Base-by-base conservation (phyloP, 1,140 invertebrate species). In the Latrodectus geometricus region DNA sequence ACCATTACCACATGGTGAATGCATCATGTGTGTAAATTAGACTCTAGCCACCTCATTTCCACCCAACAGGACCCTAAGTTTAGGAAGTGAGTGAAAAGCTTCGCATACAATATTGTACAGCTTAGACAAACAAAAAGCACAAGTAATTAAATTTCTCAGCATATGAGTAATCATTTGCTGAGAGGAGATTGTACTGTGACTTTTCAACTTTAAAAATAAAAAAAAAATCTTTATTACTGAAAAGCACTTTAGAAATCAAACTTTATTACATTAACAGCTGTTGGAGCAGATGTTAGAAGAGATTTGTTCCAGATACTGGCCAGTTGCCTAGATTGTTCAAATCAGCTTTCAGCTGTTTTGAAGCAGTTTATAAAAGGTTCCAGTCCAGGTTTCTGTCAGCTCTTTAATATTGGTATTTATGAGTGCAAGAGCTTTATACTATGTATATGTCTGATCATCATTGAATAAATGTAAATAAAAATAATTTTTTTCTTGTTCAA, bases 391-490 rank as follows among this genome's bases (percentile, higher is more conserved):
- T 81, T 87, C 79, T 87, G 86, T 87, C 77, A 52, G 86, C 86
- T 87, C 88, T 88, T 88, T 88, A 79, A 88, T 88, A 88, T 88
- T 88, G 88, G 81, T 88, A 88, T 88, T 88, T 86, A 88, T 80
- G 81, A 83, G 88, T 88, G 87, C 88, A 88, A 88, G 87, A 85
- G 88, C 88, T 88, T 88, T 88, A 88, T 88, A 88, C 88, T 81
- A 78, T 88, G 86, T 87, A 88, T 88, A 88, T 88, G 88, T 88
- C 86, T 80, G 75, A 88, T 87, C 86, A 88, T 79, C 79, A 84
- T 85, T 77, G 76, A 88, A 88, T 88, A 88, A 88, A 88, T 88
- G 88, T 88, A 88, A 81, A 88, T 81, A 84, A 84, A 80, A 79
- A 68, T 86, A 52, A 12, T 76, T 70, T 20, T 54, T 9, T 70